Percentiles rank a stretch among this genome's conserved stretches.
These are phyloP conservation scores for Orthonevra nobilis DNA, from an alignment of 2,888 invertebrate species.

Conservation along the genomic window DNA sequence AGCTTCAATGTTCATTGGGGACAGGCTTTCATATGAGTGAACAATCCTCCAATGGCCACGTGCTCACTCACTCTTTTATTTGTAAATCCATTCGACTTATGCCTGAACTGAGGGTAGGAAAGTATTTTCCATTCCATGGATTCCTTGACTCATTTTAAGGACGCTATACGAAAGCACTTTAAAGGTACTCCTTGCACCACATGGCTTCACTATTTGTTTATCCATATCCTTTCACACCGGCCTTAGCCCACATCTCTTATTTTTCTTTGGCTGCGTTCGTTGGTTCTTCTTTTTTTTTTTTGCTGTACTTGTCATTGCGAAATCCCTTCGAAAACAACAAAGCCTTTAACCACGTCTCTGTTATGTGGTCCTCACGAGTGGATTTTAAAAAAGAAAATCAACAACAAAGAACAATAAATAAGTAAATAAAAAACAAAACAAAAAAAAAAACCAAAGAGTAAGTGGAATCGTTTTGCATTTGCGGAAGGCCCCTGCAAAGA, in stretches of 20 bases:
- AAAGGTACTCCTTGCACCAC: too few species aligned
- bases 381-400: slow-evolving; percentile 3
- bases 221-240: slow-evolving; percentile 21
- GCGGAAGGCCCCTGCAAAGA: slow-evolving; percentile 24
- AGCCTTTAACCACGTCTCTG: slow-evolving; percentile 36
- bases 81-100: slow-evolving; percentile 45
- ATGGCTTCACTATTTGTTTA: slow-evolving; percentile 8
- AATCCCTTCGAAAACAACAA: slow-evolving; percentile 55
- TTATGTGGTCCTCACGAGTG: slow-evolving; percentile 41
- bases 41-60: slow-evolving; percentile 42
- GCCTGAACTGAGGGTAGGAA: slow-evolving; percentile 9
- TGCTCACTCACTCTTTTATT: slow-evolving; percentile 24
- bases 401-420: slow-evolving; percentile 4
- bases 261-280: background rate
- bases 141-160: slow-evolving; percentile 47
- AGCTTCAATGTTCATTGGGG: background rate
- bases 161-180: slow-evolving; percentile 46
- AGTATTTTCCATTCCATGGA: slow-evolving; percentile 20
- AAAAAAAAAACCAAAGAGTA: slow-evolving; percentile 29
- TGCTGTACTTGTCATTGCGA: slow-evolving; percentile 56
- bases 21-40: slow-evolving; percentile 21
- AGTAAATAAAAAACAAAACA: slow-evolving; percentile 25
- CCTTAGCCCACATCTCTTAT: slow-evolving; percentile 43
- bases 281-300: slow-evolving; percentile 15
- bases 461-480: slow-evolving; percentile 50